Evolutionary conservation across 2,113 vertebrate species (phyloP).

Genomic region (Saimiri boliviensis): DNA sequence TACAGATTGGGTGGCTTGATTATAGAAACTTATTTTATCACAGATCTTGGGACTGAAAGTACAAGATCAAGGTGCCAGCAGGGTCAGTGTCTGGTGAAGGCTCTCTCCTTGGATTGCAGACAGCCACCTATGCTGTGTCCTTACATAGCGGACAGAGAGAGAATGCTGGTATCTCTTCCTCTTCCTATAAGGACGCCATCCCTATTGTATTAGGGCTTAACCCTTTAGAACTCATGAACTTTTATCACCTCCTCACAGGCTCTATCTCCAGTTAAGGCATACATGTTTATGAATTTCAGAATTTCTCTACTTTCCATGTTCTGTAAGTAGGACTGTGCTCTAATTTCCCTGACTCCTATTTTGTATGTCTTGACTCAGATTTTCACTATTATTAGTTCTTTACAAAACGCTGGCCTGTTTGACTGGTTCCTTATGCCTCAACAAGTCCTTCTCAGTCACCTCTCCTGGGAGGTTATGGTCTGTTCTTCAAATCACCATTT

Average conservation of each 20-base stretch:
- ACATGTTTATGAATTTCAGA: neutral
- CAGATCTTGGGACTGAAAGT: neutral
- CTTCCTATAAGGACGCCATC: neutral
- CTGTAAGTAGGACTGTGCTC: neutral
- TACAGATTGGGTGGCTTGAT: neutral
- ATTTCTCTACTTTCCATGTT: neutral
- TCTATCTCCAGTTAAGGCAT: neutral
- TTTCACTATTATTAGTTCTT: neutral
- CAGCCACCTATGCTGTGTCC: neutral
- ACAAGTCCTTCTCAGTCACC: neutral
- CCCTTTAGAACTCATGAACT: neutral
- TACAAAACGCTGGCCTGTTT: neutral
- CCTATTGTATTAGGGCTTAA: neutral
- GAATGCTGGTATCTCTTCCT: neutral
- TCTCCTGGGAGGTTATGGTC: neutral
- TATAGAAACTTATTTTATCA: neutral
- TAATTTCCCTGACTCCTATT: neutral
- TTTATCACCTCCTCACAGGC: neutral
- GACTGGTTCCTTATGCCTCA: neutral
- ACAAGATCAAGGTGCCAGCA: neutral
- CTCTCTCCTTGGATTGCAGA: neutral
- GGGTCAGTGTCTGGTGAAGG: neutral
- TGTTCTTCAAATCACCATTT: neutral
- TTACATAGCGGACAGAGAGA: neutral
- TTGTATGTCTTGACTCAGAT: neutral